A percentile compares a stretch with the other conserved stretches of the same genome.
phyloP scores from a whole-genome alignment of 2,113 vertebrate species.

The Epinephelus moara region DNA sequence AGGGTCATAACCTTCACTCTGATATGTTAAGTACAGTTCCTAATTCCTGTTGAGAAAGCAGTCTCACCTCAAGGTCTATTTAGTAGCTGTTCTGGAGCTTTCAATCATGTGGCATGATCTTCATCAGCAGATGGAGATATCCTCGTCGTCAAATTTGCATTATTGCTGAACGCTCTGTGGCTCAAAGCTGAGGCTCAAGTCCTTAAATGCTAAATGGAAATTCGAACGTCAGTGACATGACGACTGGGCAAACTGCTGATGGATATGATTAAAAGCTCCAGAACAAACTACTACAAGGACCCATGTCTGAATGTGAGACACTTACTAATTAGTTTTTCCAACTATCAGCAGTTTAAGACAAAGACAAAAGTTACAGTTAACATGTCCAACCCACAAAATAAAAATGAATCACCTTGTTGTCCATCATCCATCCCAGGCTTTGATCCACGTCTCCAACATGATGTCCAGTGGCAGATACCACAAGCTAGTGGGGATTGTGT shows the following conservation, averaged over 20 bases:
- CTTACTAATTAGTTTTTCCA: not conserved
- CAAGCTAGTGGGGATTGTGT: conserved; percentile 63
- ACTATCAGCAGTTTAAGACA: not conserved
- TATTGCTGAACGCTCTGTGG: not conserved
- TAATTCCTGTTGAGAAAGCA: not conserved
- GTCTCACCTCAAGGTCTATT: not conserved
- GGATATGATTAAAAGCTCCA: not conserved
- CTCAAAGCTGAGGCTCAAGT: not conserved
- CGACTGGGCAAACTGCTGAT: not conserved
- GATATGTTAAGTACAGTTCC: too few relatives aligned
- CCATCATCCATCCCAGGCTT: conserved; percentile 57
- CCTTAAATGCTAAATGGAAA: not conserved
- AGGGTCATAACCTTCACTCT: too few relatives aligned
- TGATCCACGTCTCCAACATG: conserved; percentile 70
- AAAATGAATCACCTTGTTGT: not conserved
- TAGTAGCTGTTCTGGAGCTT: not conserved
- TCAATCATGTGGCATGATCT: not conserved
- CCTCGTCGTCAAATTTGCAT: not conserved
- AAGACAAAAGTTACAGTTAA: not conserved
- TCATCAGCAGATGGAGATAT: not conserved
- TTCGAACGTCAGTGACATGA: not conserved
- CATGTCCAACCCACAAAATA: not conserved
- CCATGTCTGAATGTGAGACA: not conserved
- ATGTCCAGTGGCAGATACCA: conserved; percentile 69
- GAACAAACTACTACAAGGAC: not conserved